These are phyloP conservation scores for Nebria brevicollis DNA, from an alignment of 2,888 invertebrate species.

Conservation along the genomic window DNA sequence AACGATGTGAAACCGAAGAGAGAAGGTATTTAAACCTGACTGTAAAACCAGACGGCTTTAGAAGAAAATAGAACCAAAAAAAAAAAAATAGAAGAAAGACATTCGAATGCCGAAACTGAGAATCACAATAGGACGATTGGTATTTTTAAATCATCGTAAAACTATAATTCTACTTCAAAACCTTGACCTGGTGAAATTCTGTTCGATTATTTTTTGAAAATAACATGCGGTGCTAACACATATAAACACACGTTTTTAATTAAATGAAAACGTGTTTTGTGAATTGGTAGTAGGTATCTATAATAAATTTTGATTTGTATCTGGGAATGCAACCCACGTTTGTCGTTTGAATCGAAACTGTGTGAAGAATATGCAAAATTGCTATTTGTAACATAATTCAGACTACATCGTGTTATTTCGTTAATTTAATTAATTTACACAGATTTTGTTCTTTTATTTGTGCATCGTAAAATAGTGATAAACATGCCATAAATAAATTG, in stretches of 20 bases:
- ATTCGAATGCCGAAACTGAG: not conserved
- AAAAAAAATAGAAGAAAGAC: not conserved
- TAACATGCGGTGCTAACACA: not conserved
- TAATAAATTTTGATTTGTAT: not conserved
- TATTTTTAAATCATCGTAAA: not conserved
- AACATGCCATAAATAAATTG: too few species aligned
- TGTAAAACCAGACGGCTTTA: slow-evolving; percentile 16
- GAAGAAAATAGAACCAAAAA: not conserved
- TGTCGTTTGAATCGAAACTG: not conserved
- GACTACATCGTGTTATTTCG: not conserved
- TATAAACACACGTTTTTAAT: not conserved
- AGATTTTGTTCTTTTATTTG: too few species aligned
- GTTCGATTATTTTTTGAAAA: not conserved
- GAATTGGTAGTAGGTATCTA: not conserved
- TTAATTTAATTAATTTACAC: not conserved
- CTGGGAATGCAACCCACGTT: not conserved
- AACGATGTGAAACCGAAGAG: slow-evolving; percentile 1
- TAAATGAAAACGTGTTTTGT: not conserved
- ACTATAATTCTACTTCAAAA: not conserved
- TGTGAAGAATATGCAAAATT: not conserved
- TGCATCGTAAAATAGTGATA: too few species aligned
- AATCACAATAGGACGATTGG: not conserved
- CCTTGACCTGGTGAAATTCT: not conserved
- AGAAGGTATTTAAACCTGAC: slow-evolving; percentile 26
- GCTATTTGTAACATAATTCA: not conserved